Evolutionary conservation across 2,797 vertebrate species (phyloP).

Genomic region (Semotilus atromaculatus): DNA sequence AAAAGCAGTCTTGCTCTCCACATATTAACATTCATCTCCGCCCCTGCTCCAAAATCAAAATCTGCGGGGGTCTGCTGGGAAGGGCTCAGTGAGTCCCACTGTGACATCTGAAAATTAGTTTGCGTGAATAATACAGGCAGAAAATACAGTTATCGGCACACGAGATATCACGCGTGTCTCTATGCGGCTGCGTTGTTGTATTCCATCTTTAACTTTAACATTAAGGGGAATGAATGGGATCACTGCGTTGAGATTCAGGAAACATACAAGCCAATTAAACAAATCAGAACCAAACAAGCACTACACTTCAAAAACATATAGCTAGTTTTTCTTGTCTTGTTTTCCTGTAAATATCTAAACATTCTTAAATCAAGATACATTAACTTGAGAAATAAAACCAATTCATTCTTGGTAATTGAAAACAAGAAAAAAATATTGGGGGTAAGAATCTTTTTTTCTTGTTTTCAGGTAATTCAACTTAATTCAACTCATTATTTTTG

Average conservation of each 20-base stretch:
- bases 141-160: neutral
- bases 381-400: too few species aligned
- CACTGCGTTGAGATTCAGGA: neutral
- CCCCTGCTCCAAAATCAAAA: slow-evolving; percentile 23
- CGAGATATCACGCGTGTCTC: neutral
- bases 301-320: neutral
- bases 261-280: neutral
- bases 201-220: neutral
- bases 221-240: neutral
- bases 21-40: slow-evolving; percentile 31
- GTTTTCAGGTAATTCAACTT: too few species aligned
- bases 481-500: too few species aligned
- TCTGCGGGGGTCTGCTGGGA: slow-evolving; percentile 10
- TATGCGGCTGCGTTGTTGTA: neutral
- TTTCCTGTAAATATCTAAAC: neutral
- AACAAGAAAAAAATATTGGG: too few species aligned
- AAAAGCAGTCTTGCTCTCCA: slow-evolving; percentile 19
- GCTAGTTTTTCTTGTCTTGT: neutral
- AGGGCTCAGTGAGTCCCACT: neutral
- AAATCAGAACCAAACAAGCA: neutral
- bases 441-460: too few species aligned
- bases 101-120: slow-evolving; percentile 22
- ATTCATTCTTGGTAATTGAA: too few species aligned
- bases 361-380: too few species aligned
- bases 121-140: neutral